Evolutionary conservation across 2,888 invertebrate species (phyloP), one percentile per base, ranked within the genome.

Genomic region (Ichneumoninae sp.): DNA sequence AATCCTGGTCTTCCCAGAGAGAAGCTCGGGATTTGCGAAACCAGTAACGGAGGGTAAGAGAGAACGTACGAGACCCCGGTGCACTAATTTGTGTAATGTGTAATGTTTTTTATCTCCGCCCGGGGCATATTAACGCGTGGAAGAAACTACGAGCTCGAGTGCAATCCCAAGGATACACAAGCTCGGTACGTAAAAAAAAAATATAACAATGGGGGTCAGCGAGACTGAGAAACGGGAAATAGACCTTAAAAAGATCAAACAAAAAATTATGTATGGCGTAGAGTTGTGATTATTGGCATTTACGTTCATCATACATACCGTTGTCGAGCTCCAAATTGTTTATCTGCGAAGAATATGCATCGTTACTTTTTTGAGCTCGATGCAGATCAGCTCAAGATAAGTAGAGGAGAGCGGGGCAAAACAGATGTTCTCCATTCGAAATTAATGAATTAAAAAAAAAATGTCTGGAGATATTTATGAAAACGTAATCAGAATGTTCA

Each of bases 11-110:
- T 5, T 16, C 62, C 30, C 16, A 40, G 52, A 22, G 52, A 66
- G 1, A 5, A 26, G 19, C 8, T 33, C 36, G n/a, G 40, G 40
- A 40, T 19, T 22, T n/a, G 69, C 36, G 36, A 19, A 16, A 60
- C 52, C 16, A 2, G 40, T 19, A 33, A 26, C 52, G 3, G 60
- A 60, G 40, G 19, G 22, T 47, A 74, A 44, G 47, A 44, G 60
- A 30, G 22, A 22, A 72, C 19, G 6, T n/a, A 70, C 47, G 74
- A 65, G 60, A 3, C 54, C 76, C 76, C 68, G 60, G 71, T 72
- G 83, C 76, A 76, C 60, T 77, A 83, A 83, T 83, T 83, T 76
- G 57, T 65, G 76, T 80, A 83, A 83, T 83, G 76, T 68, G 76
- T 71, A 76, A 83, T 76, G 78, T 78, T 60, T 82, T 76, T 66